These are phyloP conservation scores for Globia sparganii DNA, from an alignment of 2,888 invertebrate species.

Conservation along the genomic window DNA sequence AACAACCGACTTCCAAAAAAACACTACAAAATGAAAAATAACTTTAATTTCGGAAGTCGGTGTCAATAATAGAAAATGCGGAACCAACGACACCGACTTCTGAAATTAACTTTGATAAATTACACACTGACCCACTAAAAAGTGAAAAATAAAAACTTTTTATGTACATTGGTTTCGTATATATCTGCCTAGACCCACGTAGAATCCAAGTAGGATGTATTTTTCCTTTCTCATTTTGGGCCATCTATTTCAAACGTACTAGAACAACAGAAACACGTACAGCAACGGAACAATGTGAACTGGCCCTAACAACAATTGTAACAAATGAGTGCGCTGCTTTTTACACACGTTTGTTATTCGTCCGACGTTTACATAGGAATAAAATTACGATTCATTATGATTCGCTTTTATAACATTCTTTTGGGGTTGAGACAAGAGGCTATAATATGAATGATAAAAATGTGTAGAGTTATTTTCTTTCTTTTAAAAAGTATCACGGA, in stretches of 20 bases:
- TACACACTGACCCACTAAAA: too few relatives aligned
- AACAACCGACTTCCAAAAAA: too few relatives aligned
- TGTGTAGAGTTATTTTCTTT: neutral
- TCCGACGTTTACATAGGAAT: constrained; percentile 45
- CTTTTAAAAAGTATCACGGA: too few relatives aligned
- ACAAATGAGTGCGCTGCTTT: constrained; percentile 52
- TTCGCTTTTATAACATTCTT: constrained; percentile 32
- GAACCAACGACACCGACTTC: too few relatives aligned
- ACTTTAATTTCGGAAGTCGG: too few relatives aligned
- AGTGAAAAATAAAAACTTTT: too few relatives aligned
- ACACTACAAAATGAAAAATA: too few relatives aligned
- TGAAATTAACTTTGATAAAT: too few relatives aligned
- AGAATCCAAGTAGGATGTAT: neutral
- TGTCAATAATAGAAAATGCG: too few relatives aligned
- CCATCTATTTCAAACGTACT: constrained; percentile 19
- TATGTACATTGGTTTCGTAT: neutral
- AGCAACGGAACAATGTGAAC: constrained; percentile 3
- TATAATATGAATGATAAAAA: neutral
- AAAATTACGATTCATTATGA: constrained; percentile 57
- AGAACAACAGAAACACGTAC: constrained; percentile 11
- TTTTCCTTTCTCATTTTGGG: neutral
- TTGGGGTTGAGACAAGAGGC: neutral
- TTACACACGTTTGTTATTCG: constrained; percentile 46
- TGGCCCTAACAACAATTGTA: constrained; percentile 32
- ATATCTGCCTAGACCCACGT: neutral